These are phyloP conservation scores for Thrips palmi DNA, from an alignment of 1,140 invertebrate genomes.

Conservation along the genomic window DNA sequence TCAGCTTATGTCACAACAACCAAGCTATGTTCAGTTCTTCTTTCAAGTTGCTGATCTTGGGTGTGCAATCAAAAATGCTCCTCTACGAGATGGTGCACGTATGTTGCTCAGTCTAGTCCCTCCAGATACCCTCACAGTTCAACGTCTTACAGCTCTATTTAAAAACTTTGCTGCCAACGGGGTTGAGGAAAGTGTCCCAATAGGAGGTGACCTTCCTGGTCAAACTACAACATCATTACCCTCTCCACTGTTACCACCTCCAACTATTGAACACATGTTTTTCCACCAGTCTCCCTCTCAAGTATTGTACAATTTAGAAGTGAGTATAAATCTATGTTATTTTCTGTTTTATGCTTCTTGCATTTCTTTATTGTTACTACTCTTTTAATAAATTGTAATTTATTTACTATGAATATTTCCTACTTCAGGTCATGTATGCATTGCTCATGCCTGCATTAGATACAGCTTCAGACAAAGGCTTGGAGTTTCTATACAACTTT, in stretches of 20 bases:
- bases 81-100: constrained; percentile 68
- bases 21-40: constrained; percentile 70
- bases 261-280: constrained; percentile 50
- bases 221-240: too few species aligned
- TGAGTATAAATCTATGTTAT: constrained; percentile 18
- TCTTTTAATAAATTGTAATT: constrained; percentile 19
- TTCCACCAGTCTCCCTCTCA: constrained; percentile 54
- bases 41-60: constrained; percentile 81
- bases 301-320: constrained; percentile 55
- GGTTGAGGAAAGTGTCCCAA: too few species aligned
- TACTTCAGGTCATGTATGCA: constrained; percentile 66
- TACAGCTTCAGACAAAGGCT: constrained; percentile 59
- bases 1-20: constrained; percentile 56
- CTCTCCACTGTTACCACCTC: constrained; percentile 19
- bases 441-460: constrained; percentile 81
- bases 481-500: constrained; percentile 78
- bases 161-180: too few species aligned
- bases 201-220: too few species aligned
- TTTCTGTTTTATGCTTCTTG: not conserved
- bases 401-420: constrained; percentile 6
- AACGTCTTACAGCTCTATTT: too few species aligned
- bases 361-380: constrained; percentile 19
- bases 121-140: constrained; percentile 56
- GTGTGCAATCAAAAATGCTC: constrained; percentile 55
- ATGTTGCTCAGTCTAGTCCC: constrained; percentile 78